Evolutionary conservation across 2,113 vertebrate genomes (phyloP).

Genomic region (Neotoma lepida): DNA sequence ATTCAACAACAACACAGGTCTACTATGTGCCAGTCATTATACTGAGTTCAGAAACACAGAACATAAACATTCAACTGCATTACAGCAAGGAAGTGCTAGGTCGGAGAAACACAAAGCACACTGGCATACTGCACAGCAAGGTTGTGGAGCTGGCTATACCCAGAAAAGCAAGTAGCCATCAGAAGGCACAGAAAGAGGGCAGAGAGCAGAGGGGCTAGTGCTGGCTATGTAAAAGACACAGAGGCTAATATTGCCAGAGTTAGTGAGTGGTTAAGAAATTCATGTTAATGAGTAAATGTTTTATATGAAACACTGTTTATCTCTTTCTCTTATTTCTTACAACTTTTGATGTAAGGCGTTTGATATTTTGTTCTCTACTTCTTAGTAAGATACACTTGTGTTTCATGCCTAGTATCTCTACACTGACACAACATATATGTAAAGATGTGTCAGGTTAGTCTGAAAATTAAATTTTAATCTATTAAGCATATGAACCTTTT

Average conservation of each 20-base stretch:
- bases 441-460: not conserved
- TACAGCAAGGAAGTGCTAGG: not conserved
- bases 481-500: not conserved
- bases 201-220: not conserved
- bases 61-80: not conserved
- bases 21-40: not conserved
- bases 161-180: not conserved
- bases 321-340: not conserved
- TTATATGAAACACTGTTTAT: not conserved
- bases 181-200: not conserved
- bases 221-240: not conserved
- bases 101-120: not conserved
- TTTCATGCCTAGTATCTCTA: not conserved
- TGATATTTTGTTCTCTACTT: not conserved
- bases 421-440: not conserved
- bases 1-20: not conserved
- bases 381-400: not conserved
- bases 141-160: not conserved
- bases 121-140: not conserved
- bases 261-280: not conserved
- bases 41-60: not conserved
- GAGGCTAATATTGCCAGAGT: not conserved
- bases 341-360: not conserved
- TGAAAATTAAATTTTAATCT: constrained; percentile 11
- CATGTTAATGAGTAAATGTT: not conserved